Evolutionary conservation across 1,140 invertebrate species (phyloP).

Genomic region (Hirudo medicinalis): DNA sequence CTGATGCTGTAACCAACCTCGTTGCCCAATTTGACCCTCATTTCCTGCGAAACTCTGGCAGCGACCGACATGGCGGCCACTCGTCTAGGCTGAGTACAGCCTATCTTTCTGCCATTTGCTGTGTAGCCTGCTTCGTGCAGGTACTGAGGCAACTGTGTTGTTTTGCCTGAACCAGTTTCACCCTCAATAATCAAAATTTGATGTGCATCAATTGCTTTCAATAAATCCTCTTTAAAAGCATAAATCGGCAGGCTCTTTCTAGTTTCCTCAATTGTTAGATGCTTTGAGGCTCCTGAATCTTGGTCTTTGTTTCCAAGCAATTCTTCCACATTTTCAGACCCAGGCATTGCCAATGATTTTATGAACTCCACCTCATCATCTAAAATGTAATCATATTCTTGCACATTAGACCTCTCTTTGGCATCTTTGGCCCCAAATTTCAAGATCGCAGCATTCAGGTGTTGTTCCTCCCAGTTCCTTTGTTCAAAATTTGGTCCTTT

Average conservation of each 20-base stretch:
- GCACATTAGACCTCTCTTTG: slow-evolving; percentile 44
- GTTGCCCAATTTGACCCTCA: slow-evolving; percentile 55
- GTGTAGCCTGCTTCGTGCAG: slow-evolving; percentile 64
- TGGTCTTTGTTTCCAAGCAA: not conserved
- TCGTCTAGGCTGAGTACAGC: slow-evolving; percentile 60
- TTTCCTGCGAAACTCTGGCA: slow-evolving; percentile 57
- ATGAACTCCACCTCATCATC: slow-evolving; percentile 95
- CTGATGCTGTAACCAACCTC: slow-evolving; percentile 61
- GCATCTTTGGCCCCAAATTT: slow-evolving; percentile 84
- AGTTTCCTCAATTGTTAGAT: slow-evolving; percentile 76
- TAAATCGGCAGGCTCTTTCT: slow-evolving; percentile 84
- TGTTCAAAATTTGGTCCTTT: slow-evolving; percentile 80
- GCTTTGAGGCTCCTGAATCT: slow-evolving; percentile 51
- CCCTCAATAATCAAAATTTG: slow-evolving; percentile 93
- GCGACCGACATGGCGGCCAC: slow-evolving; percentile 70
- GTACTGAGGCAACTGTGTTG: slow-evolving; percentile 97
- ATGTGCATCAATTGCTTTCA: slow-evolving; percentile 72
- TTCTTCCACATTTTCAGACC: slow-evolving; percentile 40
- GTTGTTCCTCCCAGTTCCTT: slow-evolving; percentile 94
- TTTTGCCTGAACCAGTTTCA: slow-evolving; percentile 89
- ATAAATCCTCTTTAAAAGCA: slow-evolving; percentile 75
- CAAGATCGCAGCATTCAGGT: slow-evolving; percentile 79
- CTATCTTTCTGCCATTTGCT: slow-evolving; percentile 62
- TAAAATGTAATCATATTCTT: slow-evolving; percentile 82
- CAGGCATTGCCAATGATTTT: slow-evolving; percentile 66